phyloP scores from a whole-genome alignment of 1,140 invertebrate species.

The Phortica variegata region DNA sequence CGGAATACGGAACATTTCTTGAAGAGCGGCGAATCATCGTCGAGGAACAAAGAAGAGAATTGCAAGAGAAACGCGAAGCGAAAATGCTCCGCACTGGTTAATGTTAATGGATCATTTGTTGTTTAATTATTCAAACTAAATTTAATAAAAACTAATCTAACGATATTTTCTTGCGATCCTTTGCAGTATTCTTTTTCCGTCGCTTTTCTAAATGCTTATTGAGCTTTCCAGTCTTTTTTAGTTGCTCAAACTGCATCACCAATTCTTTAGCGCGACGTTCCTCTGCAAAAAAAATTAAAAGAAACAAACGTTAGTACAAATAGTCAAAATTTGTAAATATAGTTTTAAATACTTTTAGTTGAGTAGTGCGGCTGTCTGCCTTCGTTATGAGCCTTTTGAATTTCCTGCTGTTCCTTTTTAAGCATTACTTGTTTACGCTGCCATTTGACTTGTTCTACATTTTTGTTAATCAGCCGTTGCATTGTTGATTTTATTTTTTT shows the following conservation, averaged over 20 bases:
- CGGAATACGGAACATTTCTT: slow-evolving; percentile 84
- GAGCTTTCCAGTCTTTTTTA: slow-evolving; percentile 71
- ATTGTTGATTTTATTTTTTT: slow-evolving; percentile 71
- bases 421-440: slow-evolving; percentile 61
- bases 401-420: slow-evolving; percentile 62
- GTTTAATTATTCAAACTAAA: slow-evolving; percentile 43
- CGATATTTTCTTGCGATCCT: slow-evolving; percentile 60
- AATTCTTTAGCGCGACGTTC: slow-evolving; percentile 68
- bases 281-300: slow-evolving; percentile 61
- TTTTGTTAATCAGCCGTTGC: slow-evolving; percentile 73
- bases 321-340: not conserved
- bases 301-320: not conserved
- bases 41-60: slow-evolving; percentile 72
- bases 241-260: slow-evolving; percentile 71
- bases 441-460: slow-evolving; percentile 63
- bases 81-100: slow-evolving; percentile 84
- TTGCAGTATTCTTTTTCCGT: slow-evolving; percentile 66
- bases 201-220: slow-evolving; percentile 75
- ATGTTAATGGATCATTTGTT: slow-evolving; percentile 9
- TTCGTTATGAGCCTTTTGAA: slow-evolving; percentile 61
- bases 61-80: slow-evolving; percentile 86
- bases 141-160: slow-evolving; percentile 36
- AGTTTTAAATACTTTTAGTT: slow-evolving; percentile 71
- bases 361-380: slow-evolving; percentile 71
- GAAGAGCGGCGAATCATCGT: slow-evolving; percentile 73